These are phyloP conservation scores for Biston stratarius DNA, from an alignment of 2,888 invertebrate genomes.

Conservation along the genomic window DNA sequence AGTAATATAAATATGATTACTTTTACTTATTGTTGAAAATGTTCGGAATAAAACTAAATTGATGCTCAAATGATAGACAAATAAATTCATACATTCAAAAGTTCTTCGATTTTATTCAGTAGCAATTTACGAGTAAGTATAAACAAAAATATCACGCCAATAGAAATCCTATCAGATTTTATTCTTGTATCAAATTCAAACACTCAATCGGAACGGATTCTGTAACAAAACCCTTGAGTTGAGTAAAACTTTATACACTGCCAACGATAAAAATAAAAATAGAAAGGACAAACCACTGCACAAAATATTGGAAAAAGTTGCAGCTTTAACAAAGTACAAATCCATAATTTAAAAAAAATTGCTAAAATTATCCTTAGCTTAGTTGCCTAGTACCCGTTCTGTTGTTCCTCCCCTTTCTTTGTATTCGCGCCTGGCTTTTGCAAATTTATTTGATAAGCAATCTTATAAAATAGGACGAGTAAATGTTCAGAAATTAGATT, in stretches of 20 bases:
- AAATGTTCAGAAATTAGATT: too few species aligned
- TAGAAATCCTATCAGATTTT: not conserved
- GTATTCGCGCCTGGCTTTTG: too few species aligned
- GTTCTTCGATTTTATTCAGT: not conserved
- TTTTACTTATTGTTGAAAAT: not conserved
- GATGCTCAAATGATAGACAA: too few species aligned
- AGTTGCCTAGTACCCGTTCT: too few species aligned
- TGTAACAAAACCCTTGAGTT: not conserved
- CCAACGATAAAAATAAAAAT: not conserved
- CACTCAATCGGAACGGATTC: not conserved
- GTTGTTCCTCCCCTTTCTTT: too few species aligned
- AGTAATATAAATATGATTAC: too few species aligned
- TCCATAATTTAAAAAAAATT: not conserved
- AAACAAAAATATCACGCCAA: not conserved
- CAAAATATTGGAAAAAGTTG: not conserved
- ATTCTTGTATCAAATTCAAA: not conserved
- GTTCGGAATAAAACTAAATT: not conserved
- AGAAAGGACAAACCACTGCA: not conserved
- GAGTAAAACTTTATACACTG: not conserved
- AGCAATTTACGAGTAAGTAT: not conserved
- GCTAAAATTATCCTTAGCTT: too few species aligned
- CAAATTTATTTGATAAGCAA: too few species aligned
- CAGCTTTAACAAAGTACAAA: too few species aligned
- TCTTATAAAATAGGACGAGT: too few species aligned
- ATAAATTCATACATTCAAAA: too few species aligned